Evolutionary conservation across 2,797 vertebrate genomes (phyloP).

Genomic region (Heliangelus exortis): DNA sequence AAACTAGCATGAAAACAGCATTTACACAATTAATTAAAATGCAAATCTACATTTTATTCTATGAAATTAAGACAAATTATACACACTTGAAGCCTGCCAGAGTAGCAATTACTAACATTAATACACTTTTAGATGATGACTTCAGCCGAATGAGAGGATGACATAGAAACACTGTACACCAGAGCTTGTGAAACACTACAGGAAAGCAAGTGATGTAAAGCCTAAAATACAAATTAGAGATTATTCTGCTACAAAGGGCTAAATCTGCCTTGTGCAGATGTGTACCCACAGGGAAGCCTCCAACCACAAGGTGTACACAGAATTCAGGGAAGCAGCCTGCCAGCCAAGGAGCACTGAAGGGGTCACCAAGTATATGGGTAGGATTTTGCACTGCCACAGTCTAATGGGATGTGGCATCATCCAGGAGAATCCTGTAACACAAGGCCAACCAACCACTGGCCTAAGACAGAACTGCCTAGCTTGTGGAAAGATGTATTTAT

Average conservation of each 20-base stretch:
- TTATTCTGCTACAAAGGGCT: background rate
- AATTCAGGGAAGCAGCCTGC: background rate
- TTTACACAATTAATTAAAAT: constrained; percentile 44
- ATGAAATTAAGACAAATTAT: constrained; percentile 44
- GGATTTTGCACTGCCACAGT: background rate
- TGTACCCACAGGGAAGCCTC: background rate
- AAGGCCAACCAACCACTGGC: constrained; percentile 2
- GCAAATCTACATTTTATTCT: constrained; percentile 55
- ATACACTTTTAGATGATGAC: constrained; percentile 16
- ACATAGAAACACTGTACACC: background rate
- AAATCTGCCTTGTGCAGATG: background rate
- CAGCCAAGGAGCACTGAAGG: background rate
- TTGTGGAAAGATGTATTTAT: constrained; percentile 26
- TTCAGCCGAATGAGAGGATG: background rate
- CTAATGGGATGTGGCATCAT: background rate
- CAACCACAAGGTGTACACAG: background rate
- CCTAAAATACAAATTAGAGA: background rate
- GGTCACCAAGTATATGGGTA: background rate
- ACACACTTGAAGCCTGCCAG: constrained; percentile 26
- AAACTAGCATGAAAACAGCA: constrained; percentile 12
- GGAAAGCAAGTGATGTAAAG: background rate
- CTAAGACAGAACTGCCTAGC: background rate
- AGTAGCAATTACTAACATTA: constrained; percentile 37
- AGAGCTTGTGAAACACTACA: background rate
- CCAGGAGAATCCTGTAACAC: background rate